phyloP scores from a whole-genome alignment of 2,888 invertebrate species.

The Orgyia antiqua region DNA sequence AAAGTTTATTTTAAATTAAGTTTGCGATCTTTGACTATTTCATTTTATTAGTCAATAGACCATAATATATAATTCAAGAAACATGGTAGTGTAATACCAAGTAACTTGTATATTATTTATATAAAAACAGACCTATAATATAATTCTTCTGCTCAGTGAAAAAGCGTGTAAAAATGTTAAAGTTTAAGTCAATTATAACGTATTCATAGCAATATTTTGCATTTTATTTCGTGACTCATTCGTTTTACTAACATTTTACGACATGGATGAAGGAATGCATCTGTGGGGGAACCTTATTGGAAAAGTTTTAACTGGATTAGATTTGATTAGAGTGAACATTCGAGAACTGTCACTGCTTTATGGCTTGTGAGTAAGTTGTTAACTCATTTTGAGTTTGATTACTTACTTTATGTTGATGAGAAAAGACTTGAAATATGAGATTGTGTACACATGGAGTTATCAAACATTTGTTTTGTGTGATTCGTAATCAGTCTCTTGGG shows the following conservation, averaged over 20 bases:
- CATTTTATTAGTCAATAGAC: no score
- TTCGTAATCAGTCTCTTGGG: no score
- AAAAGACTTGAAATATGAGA: conserved; percentile 3
- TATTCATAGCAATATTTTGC: conserved; percentile 4
- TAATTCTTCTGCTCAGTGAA: no score
- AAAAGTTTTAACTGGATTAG: conserved; percentile 75
- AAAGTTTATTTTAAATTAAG: no score
- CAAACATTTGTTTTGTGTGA: conserved; percentile 4
- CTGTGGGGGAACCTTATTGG: conserved; percentile 65
- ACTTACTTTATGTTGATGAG: conserved; percentile 7
- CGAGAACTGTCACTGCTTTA: conserved; percentile 36
- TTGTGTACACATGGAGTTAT: conserved; percentile 14
- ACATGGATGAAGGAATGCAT: conserved; percentile 39
- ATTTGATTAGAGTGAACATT: conserved; percentile 55
- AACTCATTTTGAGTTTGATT: conserved; percentile 34
- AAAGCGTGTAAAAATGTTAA: no score
- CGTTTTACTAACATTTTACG: conserved; percentile 22
- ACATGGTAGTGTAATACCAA: no score
- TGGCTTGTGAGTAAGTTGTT: conserved; percentile 50
- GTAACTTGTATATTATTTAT: no score
- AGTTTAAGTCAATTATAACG: no score
- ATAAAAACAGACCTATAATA: no score
- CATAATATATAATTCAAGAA: no score
- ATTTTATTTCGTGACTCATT: conserved; percentile 24
- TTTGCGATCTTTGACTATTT: no score